These are phyloP conservation scores for Nymphalis polychloros DNA, from an alignment of 2,888 invertebrate genomes.

Conservation along the genomic window DNA sequence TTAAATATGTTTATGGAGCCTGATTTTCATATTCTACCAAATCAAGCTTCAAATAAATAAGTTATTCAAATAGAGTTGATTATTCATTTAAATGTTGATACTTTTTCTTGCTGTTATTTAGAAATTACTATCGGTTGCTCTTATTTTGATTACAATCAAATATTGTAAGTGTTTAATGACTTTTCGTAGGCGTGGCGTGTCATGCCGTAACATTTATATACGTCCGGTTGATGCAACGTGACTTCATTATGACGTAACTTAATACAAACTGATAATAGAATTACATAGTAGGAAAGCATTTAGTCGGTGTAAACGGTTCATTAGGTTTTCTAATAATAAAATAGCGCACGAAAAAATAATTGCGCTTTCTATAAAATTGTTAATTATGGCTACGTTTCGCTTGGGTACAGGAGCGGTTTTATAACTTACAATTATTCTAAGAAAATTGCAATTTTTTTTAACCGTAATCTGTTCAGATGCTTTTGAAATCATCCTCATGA, in stretches of 20 bases:
- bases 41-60: no score
- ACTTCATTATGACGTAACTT: slow-evolving; percentile 40
- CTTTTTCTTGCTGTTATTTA: slow-evolving; percentile 36
- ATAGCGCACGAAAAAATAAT: background rate
- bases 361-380: background rate
- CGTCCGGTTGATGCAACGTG: slow-evolving; percentile 33
- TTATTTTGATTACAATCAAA: slow-evolving; percentile 25
- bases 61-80: no score
- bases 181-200: slow-evolving; percentile 37
- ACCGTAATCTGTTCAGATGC: no score
- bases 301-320: slow-evolving; percentile 33
- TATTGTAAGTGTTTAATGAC: slow-evolving; percentile 30
- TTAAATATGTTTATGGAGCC: no score
- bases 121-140: background rate
- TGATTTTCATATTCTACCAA: no score
- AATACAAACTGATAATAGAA: slow-evolving; percentile 40
- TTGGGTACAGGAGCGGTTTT: no score
- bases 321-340: slow-evolving; percentile 26
- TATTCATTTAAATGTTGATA: no score
- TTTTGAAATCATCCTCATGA: no score
- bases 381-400: background rate
- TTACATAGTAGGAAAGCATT: slow-evolving; percentile 41
- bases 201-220: slow-evolving; percentile 29
- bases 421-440: no score
- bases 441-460: no score